A percentile compares a stretch with the other conserved stretches of the same genome.
phyloP scores from a whole-genome alignment of 1,140 invertebrate species.

The Drosophila ambigua region DNA sequence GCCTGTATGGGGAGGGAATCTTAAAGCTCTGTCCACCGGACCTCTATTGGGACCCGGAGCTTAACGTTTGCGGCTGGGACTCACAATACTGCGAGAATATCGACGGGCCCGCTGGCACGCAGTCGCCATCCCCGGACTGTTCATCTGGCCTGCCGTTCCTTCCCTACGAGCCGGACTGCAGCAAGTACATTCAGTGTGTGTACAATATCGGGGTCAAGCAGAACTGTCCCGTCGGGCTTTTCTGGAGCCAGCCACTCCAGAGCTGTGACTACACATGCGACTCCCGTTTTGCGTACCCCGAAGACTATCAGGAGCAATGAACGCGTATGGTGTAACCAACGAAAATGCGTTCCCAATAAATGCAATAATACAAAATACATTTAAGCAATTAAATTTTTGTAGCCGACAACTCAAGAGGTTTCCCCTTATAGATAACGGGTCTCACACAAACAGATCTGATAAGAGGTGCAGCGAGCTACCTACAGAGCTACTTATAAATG shows the following conservation, averaged over 20 bases:
- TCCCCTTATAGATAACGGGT: slow-evolving; percentile 40
- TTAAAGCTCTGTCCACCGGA: slow-evolving; percentile 29
- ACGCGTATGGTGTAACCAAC: slow-evolving; percentile 24
- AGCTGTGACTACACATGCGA: slow-evolving; percentile 46
- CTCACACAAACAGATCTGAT: slow-evolving; percentile 30
- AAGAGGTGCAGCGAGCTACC: slow-evolving; percentile 26
- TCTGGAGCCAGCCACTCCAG: slow-evolving; percentile 46
- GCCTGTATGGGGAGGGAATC: slow-evolving; percentile 33
- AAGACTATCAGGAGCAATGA: slow-evolving; percentile 26
- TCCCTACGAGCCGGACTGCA: slow-evolving; percentile 36
- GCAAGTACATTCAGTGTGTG: slow-evolving; percentile 50
- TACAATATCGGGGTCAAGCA: slow-evolving; percentile 19
- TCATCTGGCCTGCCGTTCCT: slow-evolving; percentile 17
- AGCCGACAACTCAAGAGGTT: slow-evolving; percentile 26
- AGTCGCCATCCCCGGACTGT: slow-evolving; percentile 19
- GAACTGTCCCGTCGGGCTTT: slow-evolving; percentile 33
- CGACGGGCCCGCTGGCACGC: slow-evolving; percentile 1
- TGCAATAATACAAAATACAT: slow-evolving; percentile 29
- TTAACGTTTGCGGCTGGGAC: slow-evolving; percentile 44
- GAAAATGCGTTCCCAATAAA: slow-evolving; percentile 23
- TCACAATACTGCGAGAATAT: slow-evolving; percentile 13
- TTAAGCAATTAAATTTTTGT: slow-evolving; percentile 29
- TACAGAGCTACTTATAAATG: slow-evolving; percentile 30
- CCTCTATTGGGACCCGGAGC: slow-evolving; percentile 44
- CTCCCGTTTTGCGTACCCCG: not conserved